A percentile compares a stretch with the other conserved stretches of the same genome.
Evolutionary conservation across 2,888 invertebrate genomes (phyloP).

Genomic region (Penaeus monodon): DNA sequence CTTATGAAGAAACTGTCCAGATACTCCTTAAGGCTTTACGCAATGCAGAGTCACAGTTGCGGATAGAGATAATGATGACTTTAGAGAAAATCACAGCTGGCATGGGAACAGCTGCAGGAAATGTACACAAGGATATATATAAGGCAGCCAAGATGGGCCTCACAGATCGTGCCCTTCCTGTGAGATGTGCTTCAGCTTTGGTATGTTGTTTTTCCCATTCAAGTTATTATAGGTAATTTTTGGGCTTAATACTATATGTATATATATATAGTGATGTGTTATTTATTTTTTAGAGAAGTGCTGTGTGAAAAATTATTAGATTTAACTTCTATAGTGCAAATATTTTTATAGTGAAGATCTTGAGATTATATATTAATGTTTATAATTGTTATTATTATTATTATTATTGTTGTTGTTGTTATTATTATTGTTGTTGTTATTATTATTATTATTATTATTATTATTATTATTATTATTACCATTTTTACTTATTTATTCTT

Average conservation of each 20-base stretch:
- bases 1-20: conserved; percentile 97
- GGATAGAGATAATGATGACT: conserved; percentile 97
- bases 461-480: no score
- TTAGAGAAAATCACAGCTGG: conserved; percentile 86
- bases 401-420: not conserved
- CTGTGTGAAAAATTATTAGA: no score
- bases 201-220: conserved; percentile 69
- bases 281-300: no score
- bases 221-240: no score
- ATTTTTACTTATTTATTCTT: no score
- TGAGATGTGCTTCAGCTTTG: conserved; percentile 91
- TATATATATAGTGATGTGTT: no score
- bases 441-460: no score
- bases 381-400: not conserved
- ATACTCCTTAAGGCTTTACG: conserved; percentile 90
- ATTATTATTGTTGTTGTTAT: no score
- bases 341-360: not conserved
- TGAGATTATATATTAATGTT: not conserved
- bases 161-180: conserved; percentile 91
- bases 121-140: conserved; percentile 89
- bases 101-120: conserved; percentile 92
- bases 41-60: conserved; percentile 94
- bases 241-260: no score
- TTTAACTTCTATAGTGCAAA: no score
- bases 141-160: conserved; percentile 89